Evolutionary conservation across 2,888 invertebrate species (phyloP).

Genomic region (Ganaspis brasiliensis): DNA sequence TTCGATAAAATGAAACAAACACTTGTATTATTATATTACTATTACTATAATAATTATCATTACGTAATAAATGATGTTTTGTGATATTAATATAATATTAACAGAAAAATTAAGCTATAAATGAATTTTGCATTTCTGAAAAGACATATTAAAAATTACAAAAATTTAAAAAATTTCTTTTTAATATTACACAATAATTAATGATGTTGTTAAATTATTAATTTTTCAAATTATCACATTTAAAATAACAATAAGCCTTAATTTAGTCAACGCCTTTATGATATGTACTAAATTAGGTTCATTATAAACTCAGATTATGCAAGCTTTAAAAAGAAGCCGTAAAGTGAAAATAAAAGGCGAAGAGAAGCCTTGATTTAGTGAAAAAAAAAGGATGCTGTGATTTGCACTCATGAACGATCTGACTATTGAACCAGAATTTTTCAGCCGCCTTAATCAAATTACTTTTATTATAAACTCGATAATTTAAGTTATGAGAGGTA

Average conservation of each 20-base stretch:
- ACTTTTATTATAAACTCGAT: conserved; percentile 1
- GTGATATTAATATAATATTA: background rate
- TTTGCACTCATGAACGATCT: background rate
- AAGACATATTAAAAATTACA: too few species aligned
- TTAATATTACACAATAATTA: too few species aligned
- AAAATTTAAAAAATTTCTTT: too few species aligned
- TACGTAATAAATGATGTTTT: background rate
- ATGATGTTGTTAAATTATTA: too few species aligned
- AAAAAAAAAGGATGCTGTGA: background rate
- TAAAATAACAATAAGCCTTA: background rate
- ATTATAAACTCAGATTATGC: background rate
- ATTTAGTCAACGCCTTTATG: background rate
- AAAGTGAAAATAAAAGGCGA: conserved; percentile 28
- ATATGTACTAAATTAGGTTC: background rate
- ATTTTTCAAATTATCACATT: too few species aligned
- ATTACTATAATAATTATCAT: background rate
- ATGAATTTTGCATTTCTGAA: too few species aligned
- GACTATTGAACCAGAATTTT: background rate
- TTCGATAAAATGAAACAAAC: background rate
- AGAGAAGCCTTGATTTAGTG: conserved; percentile 29
- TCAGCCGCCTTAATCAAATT: background rate
- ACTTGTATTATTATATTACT: too few species aligned
- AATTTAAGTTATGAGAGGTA: conserved; percentile 27
- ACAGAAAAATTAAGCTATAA: background rate
- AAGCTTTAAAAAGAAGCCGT: conserved; percentile 7